A percentile compares a stretch with the other conserved stretches of the same genome.
Evolutionary conservation across 2,113 vertebrate genomes (phyloP).

Genomic region (Hemibagrus wyckioides): DNA sequence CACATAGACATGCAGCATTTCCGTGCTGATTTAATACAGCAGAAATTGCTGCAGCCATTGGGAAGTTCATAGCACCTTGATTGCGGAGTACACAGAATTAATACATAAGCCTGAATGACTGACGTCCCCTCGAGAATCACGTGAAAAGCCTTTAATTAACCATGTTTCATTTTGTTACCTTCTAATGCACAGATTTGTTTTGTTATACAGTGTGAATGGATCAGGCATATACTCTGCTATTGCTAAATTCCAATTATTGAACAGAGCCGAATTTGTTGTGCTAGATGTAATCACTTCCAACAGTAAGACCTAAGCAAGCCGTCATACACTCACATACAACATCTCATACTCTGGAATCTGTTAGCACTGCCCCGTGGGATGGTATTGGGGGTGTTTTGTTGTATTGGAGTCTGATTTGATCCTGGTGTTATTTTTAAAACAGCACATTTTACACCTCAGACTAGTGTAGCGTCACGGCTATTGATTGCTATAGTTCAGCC

Average conservation of each 20-base stretch:
- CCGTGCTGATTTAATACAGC: neutral
- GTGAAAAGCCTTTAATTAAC: neutral
- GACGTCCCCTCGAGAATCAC: neutral
- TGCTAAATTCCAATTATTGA: neutral
- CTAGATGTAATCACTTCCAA: neutral
- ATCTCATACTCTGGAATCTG: slow-evolving; percentile 26
- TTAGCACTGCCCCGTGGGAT: neutral
- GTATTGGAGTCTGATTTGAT: neutral
- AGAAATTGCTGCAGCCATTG: neutral
- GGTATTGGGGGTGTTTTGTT: neutral
- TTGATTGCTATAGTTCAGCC: neutral
- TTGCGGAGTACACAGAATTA: neutral
- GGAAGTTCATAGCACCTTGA: neutral
- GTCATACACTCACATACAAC: neutral
- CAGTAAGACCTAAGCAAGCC: neutral
- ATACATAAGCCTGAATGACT: neutral
- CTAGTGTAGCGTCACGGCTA: neutral
- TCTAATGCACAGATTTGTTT: neutral
- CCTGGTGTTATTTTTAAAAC: neutral
- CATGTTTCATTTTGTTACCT: neutral
- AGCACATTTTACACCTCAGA: neutral
- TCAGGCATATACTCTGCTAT: neutral
- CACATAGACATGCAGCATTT: neutral
- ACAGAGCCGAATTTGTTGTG: neutral
- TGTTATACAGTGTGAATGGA: neutral